Percentiles rank a stretch among this genome's conserved stretches.
Evolutionary conservation across 2,888 invertebrate species (phyloP).

Genomic region (Agrochola litura): DNA sequence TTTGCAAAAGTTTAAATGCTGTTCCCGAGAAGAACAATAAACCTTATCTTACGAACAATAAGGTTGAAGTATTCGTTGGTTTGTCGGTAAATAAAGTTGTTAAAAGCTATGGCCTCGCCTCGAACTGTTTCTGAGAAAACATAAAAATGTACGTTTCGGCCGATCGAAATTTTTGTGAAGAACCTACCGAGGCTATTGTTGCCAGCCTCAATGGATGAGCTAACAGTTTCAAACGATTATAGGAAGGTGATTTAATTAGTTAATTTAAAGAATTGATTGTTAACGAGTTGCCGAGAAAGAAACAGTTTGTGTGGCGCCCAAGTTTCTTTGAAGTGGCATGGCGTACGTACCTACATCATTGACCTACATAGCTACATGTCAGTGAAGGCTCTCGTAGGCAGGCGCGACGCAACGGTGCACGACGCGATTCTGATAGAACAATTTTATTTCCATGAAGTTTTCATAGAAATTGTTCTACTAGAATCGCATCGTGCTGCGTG

Average conservation of each 20-base stretch:
- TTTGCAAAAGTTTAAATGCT: slow-evolving; percentile 24
- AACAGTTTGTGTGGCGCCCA: slow-evolving; percentile 1
- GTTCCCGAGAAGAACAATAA: slow-evolving; percentile 1
- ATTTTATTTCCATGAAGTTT: no score
- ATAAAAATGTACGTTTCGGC: slow-evolving; percentile 74
- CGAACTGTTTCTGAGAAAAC: slow-evolving; percentile 69
- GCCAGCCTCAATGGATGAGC: slow-evolving; percentile 50
- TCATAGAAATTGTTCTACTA: no score
- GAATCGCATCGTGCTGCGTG: no score
- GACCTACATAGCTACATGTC: not conserved
- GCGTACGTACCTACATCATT: not conserved
- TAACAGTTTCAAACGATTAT: slow-evolving; percentile 35
- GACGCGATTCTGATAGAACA: no score
- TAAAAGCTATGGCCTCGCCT: slow-evolving; percentile 58
- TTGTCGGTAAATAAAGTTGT: slow-evolving; percentile 27
- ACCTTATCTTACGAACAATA: slow-evolving; percentile 3
- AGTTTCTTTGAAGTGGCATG: not conserved
- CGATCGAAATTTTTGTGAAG: slow-evolving; percentile 78
- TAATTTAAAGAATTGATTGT: slow-evolving; percentile 5
- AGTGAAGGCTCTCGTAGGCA: not conserved
- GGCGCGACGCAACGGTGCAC: no score
- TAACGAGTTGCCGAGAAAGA: slow-evolving; percentile 9
- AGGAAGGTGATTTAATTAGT: slow-evolving; percentile 21
- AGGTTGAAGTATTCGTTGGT: slow-evolving; percentile 10
- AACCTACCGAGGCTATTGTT: slow-evolving; percentile 66